phyloP scores from a whole-genome alignment of 2,113 vertebrate species.

The Mustela nigripes region DNA sequence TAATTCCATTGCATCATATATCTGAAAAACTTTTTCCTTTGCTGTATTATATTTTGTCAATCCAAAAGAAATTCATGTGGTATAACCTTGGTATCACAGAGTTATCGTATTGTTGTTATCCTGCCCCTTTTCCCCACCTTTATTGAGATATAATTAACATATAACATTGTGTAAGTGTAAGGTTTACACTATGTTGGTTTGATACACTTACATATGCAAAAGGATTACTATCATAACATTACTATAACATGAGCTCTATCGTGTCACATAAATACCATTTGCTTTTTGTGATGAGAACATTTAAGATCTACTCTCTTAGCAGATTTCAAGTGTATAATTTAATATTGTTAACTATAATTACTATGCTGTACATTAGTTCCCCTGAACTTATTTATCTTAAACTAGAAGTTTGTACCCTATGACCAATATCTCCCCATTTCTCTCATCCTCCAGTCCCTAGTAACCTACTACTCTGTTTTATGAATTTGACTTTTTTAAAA shows the following conservation, averaged over 20 bases:
- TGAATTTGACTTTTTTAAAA: neutral
- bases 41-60: neutral
- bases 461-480: neutral
- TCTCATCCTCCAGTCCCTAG: neutral
- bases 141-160: neutral
- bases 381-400: neutral
- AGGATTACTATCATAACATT: neutral
- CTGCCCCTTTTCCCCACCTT: neutral
- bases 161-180: neutral
- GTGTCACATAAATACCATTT: neutral
- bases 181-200: fast-evolving
- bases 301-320: neutral
- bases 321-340: neutral
- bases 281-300: neutral
- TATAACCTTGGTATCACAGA: neutral
- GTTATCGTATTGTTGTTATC: neutral
- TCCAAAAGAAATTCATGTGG: neutral
- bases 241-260: neutral
- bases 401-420: neutral
- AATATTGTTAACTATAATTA: neutral
- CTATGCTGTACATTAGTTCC: neutral
- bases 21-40: neutral
- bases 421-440: neutral
- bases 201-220: neutral
- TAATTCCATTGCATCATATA: neutral